Base-by-base conservation (phyloP, 2,113 vertebrate genomes). In the Oreochromis tanganicae region DNA sequence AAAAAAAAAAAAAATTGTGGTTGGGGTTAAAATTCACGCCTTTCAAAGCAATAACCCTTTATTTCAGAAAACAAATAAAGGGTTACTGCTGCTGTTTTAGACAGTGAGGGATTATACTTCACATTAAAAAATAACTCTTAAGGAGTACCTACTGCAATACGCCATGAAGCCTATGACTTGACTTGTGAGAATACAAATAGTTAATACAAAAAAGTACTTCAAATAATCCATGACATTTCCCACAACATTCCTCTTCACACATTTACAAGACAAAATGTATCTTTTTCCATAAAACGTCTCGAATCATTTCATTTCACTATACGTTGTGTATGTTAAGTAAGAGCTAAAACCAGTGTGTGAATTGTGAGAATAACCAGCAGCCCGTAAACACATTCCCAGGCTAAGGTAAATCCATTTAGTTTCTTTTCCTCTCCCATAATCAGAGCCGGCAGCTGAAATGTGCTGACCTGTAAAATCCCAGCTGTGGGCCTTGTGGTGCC, bases 401-500 rank as follows among this genome's bases (percentile, higher is more conserved):
- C 56, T 56, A 83, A 63, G 54, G 81, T 75, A 19, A 89, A 86
- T 84, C 82, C 84, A 59, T 84, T 81, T 81, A 56, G 78, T 87
- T 88, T 88, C 80, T 80, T 86, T 86, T 88, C 85, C 54, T 75
- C 46, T 87, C 59, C 78, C 88, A 61, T 63, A 84, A 91, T 86
- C n/a, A 50, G 81, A 85, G 50, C 82, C 59, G 83, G 43, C 79
- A 84, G 55, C 68, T 88, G 85, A 90, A 93, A 95, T 92, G 84
- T 93, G 93, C 94, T 94, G 94, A 95, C 86, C 87, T 92, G 92
- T 93, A 81, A 92, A 89, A 91, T 92, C 88, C 85, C 88, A 87
- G 93, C 84, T 89, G 87, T 85, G 85, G 80, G 82, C 79, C 84
- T 81, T 50, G 73, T 3, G n/a, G 78, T 79, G 55, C 87, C 82